A percentile compares a stretch with the other conserved stretches of the same genome.
phyloP scores from a whole-genome alignment of 2,797 vertebrate genomes.

The Botia kubotai region DNA sequence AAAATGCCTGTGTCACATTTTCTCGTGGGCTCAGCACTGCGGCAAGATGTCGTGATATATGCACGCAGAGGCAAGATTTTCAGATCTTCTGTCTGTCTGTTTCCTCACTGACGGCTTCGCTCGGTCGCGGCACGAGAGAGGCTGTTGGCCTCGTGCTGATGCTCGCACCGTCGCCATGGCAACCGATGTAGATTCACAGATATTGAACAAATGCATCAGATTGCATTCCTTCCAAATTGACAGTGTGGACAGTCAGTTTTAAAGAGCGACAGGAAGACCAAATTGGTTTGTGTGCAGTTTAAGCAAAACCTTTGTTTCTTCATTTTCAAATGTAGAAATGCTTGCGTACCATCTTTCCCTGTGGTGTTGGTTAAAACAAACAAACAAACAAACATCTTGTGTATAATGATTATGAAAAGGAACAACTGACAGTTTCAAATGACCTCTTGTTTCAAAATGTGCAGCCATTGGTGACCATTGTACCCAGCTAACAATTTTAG shows the following conservation, averaged over 20 bases:
- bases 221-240: not conserved
- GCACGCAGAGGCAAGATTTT: not conserved
- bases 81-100: not conserved
- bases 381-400: not conserved
- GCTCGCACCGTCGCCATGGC: not conserved
- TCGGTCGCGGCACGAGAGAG: not conserved
- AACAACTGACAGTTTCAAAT: not conserved
- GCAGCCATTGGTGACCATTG: too few relatives aligned
- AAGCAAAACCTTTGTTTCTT: not conserved
- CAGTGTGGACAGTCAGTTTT: not conserved
- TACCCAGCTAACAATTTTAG: too few relatives aligned
- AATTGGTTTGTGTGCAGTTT: not conserved
- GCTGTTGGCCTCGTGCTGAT: not conserved
- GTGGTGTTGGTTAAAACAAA: not conserved
- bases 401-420: not conserved
- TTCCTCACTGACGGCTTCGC: not conserved
- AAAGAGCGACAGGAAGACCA: not conserved
- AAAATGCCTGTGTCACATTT: not conserved
- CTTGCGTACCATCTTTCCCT: not conserved
- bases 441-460: too few relatives aligned
- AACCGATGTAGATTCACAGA: slow-evolving; percentile 2
- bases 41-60: not conserved
- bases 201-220: not conserved
- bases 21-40: not conserved
- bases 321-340: not conserved